Evolutionary conservation across 2,888 invertebrate genomes (phyloP).

Genomic region (Pomacea canaliculata): DNA sequence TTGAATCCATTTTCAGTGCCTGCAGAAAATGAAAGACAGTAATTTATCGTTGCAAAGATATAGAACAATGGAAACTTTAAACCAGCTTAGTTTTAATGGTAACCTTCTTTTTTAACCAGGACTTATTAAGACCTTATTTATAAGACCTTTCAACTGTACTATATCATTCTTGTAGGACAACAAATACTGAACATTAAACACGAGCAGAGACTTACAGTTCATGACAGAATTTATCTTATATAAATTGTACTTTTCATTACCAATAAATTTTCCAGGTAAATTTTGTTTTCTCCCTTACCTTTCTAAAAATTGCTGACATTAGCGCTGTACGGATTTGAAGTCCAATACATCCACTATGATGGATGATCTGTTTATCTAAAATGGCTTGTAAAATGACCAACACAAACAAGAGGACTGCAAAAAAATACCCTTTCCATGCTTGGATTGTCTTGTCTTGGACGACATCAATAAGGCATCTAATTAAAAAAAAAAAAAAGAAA

Average conservation of each 20-base stretch:
- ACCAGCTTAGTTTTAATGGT: too few relatives aligned
- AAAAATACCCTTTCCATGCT: neutral
- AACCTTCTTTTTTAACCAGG: too few relatives aligned
- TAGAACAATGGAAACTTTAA: too few relatives aligned
- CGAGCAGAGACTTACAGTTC: too few relatives aligned
- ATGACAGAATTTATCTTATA: too few relatives aligned
- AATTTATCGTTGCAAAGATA: neutral
- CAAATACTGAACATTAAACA: too few relatives aligned
- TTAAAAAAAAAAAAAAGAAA: neutral
- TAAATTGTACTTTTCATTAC: too few relatives aligned
- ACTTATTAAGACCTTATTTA: too few relatives aligned
- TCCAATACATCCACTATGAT: neutral
- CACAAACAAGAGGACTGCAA: neutral
- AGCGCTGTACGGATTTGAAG: neutral
- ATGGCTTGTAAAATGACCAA: neutral
- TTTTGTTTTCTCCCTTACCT: neutral
- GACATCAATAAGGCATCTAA: neutral
- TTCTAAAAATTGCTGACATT: neutral
- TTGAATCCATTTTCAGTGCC: constrained; percentile 49
- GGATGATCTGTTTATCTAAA: neutral
- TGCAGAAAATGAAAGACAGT: neutral
- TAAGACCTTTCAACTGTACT: too few relatives aligned
- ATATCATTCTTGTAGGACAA: too few relatives aligned
- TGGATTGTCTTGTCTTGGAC: neutral
- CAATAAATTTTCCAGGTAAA: too few relatives aligned